Conservation (phyloP, 1,140 invertebrate genomes). For the Coptotermes formosanus region DNA sequence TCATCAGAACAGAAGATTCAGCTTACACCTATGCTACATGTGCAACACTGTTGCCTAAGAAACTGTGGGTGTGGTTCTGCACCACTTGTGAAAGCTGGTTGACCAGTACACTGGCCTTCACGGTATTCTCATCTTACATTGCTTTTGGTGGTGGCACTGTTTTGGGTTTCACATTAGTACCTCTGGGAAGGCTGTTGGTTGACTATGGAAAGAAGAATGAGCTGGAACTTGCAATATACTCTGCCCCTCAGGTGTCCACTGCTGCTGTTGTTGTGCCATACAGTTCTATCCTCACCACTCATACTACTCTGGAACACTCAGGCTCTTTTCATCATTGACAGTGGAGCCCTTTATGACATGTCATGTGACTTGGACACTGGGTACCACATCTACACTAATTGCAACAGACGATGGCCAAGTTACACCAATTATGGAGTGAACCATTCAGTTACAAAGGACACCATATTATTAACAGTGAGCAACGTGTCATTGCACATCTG, state of each 20-base stretch:
- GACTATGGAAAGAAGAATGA: too few relatives aligned
- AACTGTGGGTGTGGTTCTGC: slow-evolving; percentile 71
- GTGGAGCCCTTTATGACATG: too few relatives aligned
- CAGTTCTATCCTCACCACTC: slow-evolving; percentile 62
- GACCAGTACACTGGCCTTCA: slow-evolving; percentile 76
- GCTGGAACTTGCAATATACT: slow-evolving; percentile 54
- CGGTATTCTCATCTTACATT: slow-evolving; percentile 71
- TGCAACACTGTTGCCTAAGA: slow-evolving; percentile 93
- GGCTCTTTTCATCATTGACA: too few relatives aligned
- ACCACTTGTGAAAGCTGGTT: slow-evolving; percentile 52
- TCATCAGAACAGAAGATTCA: slow-evolving; percentile 85
- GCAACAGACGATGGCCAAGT: slow-evolving; percentile 45
- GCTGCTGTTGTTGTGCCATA: too few relatives aligned
- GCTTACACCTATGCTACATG: slow-evolving; percentile 85
- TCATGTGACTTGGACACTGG: slow-evolving; percentile 37
- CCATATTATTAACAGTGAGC: too few relatives aligned
- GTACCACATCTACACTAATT: slow-evolving; percentile 53
- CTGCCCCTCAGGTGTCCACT: slow-evolving; percentile 61
- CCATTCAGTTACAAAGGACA: too few relatives aligned
- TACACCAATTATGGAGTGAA: slow-evolving; percentile 45
- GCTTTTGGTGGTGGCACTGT: slow-evolving; percentile 68
- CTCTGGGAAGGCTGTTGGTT: too few relatives aligned
- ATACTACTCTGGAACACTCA: slow-evolving; percentile 76
- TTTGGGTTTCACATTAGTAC: too few relatives aligned
- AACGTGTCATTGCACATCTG: too few relatives aligned